Conservation (phyloP, 2,113 vertebrate genomes). For the Rhadina sibilatrix region DNA sequence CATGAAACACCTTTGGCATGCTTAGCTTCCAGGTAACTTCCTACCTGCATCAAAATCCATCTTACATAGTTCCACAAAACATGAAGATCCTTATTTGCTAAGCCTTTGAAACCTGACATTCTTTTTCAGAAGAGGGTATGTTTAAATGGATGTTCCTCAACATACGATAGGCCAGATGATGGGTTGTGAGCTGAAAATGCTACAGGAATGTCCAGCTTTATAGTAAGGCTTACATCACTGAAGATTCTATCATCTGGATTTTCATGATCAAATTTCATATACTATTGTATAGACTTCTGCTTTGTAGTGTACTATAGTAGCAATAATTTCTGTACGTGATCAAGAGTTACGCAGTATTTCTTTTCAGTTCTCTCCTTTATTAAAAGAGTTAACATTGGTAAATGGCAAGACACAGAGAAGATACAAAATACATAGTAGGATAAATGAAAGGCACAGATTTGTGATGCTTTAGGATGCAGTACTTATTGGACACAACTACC, state of each 20-base stretch:
- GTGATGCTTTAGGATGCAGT: constrained; percentile 50
- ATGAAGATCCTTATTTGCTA: constrained; percentile 75
- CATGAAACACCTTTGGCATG: constrained; percentile 82
- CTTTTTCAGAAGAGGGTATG: constrained; percentile 40
- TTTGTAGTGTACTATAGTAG: constrained; percentile 83
- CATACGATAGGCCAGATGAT: constrained; percentile 37
- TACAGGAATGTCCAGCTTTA: constrained; percentile 68
- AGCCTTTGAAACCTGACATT: constrained; percentile 73
- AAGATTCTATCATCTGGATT: constrained; percentile 73
- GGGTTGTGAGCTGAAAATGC: constrained; percentile 64
- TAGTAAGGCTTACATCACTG: constrained; percentile 75
- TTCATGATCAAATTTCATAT: constrained; percentile 79
- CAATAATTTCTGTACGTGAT: constrained; percentile 83
- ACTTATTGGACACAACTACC: constrained; percentile 59
- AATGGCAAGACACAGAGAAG: constrained; percentile 55
- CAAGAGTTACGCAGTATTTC: constrained; percentile 72
- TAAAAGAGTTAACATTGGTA: constrained; percentile 68
- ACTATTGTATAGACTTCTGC: constrained; percentile 73
- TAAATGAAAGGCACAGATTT: constrained; percentile 51
- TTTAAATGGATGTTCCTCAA: constrained; percentile 67
- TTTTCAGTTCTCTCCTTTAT: constrained; percentile 61
- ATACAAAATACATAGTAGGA: constrained; percentile 33
- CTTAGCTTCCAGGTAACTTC: constrained; percentile 74
- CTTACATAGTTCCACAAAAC: constrained; percentile 70
- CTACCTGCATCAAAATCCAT: constrained; percentile 72